phyloP scores from a whole-genome alignment of 1,140 invertebrate species.

The Pygmarrhopalites habei region DNA sequence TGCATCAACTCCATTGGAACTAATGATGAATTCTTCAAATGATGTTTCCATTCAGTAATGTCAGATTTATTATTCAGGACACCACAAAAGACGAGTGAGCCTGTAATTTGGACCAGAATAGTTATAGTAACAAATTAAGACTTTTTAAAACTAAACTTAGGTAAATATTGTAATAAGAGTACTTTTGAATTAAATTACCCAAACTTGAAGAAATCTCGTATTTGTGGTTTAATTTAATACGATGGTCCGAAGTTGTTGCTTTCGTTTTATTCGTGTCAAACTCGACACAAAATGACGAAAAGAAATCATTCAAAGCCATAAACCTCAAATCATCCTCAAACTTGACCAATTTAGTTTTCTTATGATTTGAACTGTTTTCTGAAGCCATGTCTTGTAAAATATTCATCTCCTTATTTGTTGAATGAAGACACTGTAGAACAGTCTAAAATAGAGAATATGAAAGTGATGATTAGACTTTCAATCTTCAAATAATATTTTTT shows the following conservation, averaged over 20 bases:
- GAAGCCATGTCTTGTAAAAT: conserved; percentile 21
- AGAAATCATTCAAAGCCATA: conserved; percentile 18
- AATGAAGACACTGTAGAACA: conserved; percentile 30
- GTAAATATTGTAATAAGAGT: background rate
- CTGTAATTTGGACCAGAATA: background rate
- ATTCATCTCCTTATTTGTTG: conserved; percentile 31
- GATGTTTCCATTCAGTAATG: conserved; percentile 46
- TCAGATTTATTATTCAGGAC: conserved; percentile 49
- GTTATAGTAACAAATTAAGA: background rate
- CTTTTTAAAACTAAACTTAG: background rate
- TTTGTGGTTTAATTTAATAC: conserved; percentile 7
- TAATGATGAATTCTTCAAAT: conserved; percentile 49
- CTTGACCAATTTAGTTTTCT: conserved; percentile 21
- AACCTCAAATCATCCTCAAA: conserved; percentile 19
- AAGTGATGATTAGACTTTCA: conserved; percentile 8
- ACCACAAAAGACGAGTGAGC: conserved; percentile 53
- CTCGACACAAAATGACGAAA: conserved; percentile 19
- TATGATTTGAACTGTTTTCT: conserved; percentile 9
- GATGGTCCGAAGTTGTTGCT: background rate
- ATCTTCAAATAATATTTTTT: background rate
- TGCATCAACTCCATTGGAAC: conserved; percentile 56
- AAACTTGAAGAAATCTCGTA: conserved; percentile 4
- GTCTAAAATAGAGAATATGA: conserved; percentile 16
- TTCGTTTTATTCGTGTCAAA: conserved; percentile 25
- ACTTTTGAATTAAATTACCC: conserved; percentile 44